These are phyloP conservation scores for Pollimyrus isidori DNA, from an alignment of 2,113 vertebrate species.

Conservation along the genomic window DNA sequence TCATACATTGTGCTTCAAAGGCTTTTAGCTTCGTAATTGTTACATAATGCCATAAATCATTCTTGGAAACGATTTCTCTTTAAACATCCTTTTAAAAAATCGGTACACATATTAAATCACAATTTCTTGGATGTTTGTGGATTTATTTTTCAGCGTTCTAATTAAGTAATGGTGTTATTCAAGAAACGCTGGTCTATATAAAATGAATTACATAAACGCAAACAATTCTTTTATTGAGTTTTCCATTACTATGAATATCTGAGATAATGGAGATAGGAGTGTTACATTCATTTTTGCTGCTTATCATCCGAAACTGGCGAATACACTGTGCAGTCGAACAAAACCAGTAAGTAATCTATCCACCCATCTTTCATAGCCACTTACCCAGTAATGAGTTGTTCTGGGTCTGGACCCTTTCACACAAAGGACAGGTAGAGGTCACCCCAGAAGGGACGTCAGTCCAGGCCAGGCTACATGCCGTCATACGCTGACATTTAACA, in stretches of 20 bases:
- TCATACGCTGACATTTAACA: not conserved
- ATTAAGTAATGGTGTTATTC: not conserved
- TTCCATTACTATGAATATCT: not conserved
- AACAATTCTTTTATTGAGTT: not conserved
- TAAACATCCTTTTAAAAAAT: not conserved
- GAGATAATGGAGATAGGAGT: not conserved
- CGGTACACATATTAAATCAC: not conserved
- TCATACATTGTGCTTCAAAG: not conserved
- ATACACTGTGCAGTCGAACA: not conserved
- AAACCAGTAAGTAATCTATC: not conserved
- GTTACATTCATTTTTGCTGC: not conserved
- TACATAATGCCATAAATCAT: not conserved
- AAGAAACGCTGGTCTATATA: not conserved
- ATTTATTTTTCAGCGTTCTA: not conserved
- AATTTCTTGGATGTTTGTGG: not conserved
- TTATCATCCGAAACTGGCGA: not conserved
- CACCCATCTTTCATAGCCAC: not conserved
- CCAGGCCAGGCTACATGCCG: not conserved
- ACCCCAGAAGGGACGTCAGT: not conserved
- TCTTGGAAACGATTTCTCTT: not conserved
- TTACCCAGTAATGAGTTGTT: not conserved
- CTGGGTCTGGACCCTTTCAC: not conserved
- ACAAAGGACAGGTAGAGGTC: not conserved
- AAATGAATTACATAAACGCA: not conserved
- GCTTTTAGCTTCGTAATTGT: not conserved